These are phyloP conservation scores for Cryptoprocta ferox DNA, from an alignment of 2,797 vertebrate genomes.

Conservation along the genomic window DNA sequence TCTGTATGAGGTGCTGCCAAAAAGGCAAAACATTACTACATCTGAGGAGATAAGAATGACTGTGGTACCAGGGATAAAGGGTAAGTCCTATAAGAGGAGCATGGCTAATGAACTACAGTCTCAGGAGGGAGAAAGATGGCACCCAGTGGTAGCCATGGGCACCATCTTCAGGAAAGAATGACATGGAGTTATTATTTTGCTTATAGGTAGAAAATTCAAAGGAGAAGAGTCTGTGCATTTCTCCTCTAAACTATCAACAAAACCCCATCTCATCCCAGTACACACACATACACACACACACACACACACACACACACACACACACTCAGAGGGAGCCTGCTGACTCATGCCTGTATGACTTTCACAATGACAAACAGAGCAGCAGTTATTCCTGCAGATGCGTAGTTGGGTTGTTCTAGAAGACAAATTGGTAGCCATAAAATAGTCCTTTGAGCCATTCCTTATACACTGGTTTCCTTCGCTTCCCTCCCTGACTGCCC, in stretches of 20 bases:
- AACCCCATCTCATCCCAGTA: neutral
- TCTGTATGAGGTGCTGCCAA: neutral
- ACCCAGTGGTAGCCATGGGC: neutral
- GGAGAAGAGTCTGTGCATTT: neutral
- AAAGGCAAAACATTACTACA: neutral
- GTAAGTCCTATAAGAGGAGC: neutral
- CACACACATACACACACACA: no score
- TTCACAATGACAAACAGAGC: slow-evolving; percentile 5
- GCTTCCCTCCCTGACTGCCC: neutral
- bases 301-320: neutral
- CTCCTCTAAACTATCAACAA: neutral
- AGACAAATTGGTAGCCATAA: slow-evolving; percentile 8
- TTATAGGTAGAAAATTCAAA: neutral
- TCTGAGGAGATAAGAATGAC: neutral
- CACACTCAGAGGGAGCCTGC: neutral
- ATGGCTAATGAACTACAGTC: neutral
- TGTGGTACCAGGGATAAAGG: neutral
- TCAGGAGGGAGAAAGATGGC: neutral
- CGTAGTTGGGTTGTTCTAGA: neutral
- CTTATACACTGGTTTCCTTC: neutral
- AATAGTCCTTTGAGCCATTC: neutral
- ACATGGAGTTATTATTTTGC: neutral
- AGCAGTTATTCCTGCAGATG: neutral
- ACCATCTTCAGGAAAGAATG: neutral
- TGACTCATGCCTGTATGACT: neutral